phyloP scores from a whole-genome alignment of 2,797 vertebrate species.

The Bradypodion ventrale region DNA sequence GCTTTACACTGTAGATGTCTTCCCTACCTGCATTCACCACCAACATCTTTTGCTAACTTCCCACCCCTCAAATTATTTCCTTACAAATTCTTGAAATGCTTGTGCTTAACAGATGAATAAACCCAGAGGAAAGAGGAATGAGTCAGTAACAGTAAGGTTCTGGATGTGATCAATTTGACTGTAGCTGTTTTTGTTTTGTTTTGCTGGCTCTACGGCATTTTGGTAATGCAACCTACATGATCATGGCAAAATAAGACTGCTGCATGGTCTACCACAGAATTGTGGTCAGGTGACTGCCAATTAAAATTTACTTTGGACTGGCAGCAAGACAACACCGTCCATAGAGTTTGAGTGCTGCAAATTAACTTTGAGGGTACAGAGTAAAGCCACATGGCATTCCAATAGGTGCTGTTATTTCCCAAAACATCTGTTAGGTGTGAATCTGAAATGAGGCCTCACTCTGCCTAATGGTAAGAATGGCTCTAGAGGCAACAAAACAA shows the following conservation, averaged over 20 bases:
- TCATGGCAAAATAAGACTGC: background rate
- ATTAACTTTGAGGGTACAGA: background rate
- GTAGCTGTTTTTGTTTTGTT: background rate
- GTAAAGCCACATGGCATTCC: too few relatives aligned
- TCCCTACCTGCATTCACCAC: constrained; percentile 48
- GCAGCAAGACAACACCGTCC: too few relatives aligned
- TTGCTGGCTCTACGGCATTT: background rate
- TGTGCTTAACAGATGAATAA: constrained; percentile 70
- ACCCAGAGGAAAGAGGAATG: constrained; percentile 50
- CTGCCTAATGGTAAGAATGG: background rate
- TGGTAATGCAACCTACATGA: background rate
- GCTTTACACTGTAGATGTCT: constrained; percentile 74
- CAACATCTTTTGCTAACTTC: background rate
- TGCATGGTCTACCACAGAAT: background rate
- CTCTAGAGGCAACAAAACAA: too few relatives aligned
- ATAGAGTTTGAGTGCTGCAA: background rate
- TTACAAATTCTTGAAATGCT: constrained; percentile 78
- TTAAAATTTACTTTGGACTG: too few relatives aligned
- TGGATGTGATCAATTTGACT: background rate
- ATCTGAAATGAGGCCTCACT: too few relatives aligned
- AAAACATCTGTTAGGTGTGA: too few relatives aligned
- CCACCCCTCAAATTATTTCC: constrained; percentile 63
- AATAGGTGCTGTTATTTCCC: too few relatives aligned
- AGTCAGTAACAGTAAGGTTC: constrained; percentile 6
- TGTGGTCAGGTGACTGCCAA: too few relatives aligned